Conservation (phyloP, 1,140 invertebrate species). For the Atta colombica region DNA sequence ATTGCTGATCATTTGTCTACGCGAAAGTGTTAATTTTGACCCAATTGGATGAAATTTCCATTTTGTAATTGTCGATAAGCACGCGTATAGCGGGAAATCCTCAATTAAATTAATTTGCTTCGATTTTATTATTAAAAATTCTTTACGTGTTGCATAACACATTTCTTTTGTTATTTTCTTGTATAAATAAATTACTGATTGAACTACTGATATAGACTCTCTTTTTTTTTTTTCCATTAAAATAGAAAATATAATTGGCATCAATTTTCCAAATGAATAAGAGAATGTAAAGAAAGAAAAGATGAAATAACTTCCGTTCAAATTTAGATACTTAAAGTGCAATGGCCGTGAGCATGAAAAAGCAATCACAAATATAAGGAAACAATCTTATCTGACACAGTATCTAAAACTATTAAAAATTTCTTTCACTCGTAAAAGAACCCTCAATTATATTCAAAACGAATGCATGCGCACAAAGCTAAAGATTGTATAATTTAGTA, state of each 20-base stretch:
- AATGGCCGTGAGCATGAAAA: neutral
- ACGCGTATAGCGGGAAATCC: slow-evolving; percentile 6
- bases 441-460: slow-evolving; percentile 1
- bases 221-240: neutral
- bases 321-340: neutral
- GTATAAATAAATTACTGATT: neutral
- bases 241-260: slow-evolving; percentile 6
- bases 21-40: slow-evolving; percentile 52
- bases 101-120: slow-evolving; percentile 29
- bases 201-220: neutral
- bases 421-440: neutral
- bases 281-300: neutral
- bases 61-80: slow-evolving; percentile 39
- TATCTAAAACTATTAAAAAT: slow-evolving; percentile 29
- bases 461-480: neutral
- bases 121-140: slow-evolving; percentile 17
- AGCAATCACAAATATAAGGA: neutral
- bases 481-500: neutral
- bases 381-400: neutral
- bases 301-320: neutral
- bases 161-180: neutral
- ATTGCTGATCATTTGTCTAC: slow-evolving; percentile 1
- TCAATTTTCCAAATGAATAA: slow-evolving; percentile 11
- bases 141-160: neutral
- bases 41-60: slow-evolving; percentile 48